Base-by-base conservation (phyloP, 2,797 vertebrate species). In the Podarcis lilfordi region DNA sequence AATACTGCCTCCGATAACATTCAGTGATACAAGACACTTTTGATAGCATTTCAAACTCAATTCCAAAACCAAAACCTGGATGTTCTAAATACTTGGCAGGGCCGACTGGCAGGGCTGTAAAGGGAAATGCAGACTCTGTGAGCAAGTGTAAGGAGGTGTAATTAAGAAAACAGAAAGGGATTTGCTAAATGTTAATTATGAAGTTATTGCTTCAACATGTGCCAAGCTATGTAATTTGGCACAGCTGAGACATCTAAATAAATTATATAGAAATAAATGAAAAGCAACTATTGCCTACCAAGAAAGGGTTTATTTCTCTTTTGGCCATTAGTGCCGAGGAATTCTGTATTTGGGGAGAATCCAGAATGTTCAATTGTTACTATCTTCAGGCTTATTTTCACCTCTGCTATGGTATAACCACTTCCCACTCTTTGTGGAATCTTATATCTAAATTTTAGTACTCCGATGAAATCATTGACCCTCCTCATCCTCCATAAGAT, bases 101-200 rank as follows among this genome's bases (percentile, higher is more conserved):
- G 92, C 91, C 92, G 91, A 86, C 86, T 87, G 55, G 78, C 87
- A 25, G 79, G 79, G 92, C 93, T 93, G 89, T 96, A 95, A 95
- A 94, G 94, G 94, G 93, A 96, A 95, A 95, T 92, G 91, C 68
- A 85, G 91, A 90, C 79, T 93, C 91, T 90, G 80, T 85, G 89
- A 86, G 83, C 92, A 82, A 86, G 86, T 91, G 87, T 91, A 94
- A 94, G 77, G 83, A 93, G 93, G 89, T 93, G 81, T 94, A 96
- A 96, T 95, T 95, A 95, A 95, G 89, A 93, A 94, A 0, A 76
- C 84, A 93, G 92, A 95, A 92, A 92, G 92, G 89, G 95, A 95
- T 94, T 95, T 95, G 91, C 91, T 96, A 93, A 94, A 96, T 92
- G 95, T 95, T 96, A 95, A 95, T 96, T 96, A 94, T 86, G 82